Percentiles rank a stretch among this genome's conserved stretches.
These are phyloP conservation scores for Drosophila greeni DNA, from an alignment of 2,888 invertebrate species.

Conservation along the genomic window DNA sequence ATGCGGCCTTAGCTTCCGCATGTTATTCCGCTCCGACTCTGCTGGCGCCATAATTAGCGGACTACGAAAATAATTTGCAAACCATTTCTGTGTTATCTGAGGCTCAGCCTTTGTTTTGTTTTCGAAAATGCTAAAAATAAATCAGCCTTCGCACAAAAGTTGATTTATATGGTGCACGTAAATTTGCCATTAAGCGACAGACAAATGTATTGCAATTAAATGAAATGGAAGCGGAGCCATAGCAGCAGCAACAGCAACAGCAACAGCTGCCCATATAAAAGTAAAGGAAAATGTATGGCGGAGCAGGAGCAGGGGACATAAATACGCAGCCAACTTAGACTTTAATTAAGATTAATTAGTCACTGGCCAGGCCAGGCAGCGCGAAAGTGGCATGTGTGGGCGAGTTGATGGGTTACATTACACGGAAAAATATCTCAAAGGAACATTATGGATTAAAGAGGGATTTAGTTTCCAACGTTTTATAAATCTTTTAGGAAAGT, in stretches of 20 bases:
- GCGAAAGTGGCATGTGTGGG: slow-evolving; percentile 18
- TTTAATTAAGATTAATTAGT: slow-evolving; percentile 72
- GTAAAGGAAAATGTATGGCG: background rate
- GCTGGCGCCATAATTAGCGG: slow-evolving; percentile 57
- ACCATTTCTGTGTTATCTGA: slow-evolving; percentile 32
- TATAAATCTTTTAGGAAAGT: background rate
- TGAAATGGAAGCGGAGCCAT: slow-evolving; percentile 54
- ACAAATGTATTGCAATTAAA: slow-evolving; percentile 70
- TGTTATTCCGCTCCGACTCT: slow-evolving; percentile 21
- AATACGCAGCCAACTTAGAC: slow-evolving; percentile 44
- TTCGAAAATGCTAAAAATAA: slow-evolving; percentile 60
- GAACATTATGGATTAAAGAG: background rate
- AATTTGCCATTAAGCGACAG: slow-evolving; percentile 67
- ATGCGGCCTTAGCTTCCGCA: slow-evolving; percentile 16
- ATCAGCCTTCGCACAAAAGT: slow-evolving; percentile 54
- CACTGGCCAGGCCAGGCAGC: slow-evolving; percentile 34
- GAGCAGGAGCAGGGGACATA: slow-evolving; percentile 11
- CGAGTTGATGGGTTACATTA: slow-evolving; percentile 7
- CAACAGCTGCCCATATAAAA: slow-evolving; percentile 57
- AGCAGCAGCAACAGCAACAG: slow-evolving; percentile 24
- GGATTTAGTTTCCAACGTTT: too few species aligned
- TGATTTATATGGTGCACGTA: slow-evolving; percentile 67
- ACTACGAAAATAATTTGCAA: slow-evolving; percentile 51
- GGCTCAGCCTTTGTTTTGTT: slow-evolving; percentile 13
- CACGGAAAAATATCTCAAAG: background rate